These are phyloP conservation scores for Philhelius pedissequus DNA, from an alignment of 2,888 invertebrate species.

Conservation along the genomic window DNA sequence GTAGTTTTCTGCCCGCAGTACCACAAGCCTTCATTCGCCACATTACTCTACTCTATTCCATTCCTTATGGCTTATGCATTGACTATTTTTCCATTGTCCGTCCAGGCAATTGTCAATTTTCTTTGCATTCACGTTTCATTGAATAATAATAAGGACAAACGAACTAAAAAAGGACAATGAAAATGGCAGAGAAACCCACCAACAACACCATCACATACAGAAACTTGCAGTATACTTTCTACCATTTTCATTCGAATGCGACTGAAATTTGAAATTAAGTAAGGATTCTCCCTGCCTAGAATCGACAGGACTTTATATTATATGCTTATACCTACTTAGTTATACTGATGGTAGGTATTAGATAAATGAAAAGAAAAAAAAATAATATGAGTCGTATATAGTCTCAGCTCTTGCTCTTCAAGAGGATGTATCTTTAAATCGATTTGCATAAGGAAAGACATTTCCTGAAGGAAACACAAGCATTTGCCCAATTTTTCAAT, in stretches of 20 bases:
- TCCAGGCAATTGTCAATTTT: constrained; percentile 45
- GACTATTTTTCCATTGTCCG: constrained; percentile 40
- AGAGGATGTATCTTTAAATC: not conserved
- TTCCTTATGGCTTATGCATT: not conserved
- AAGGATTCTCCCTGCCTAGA: not conserved
- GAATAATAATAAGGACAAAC: constrained; percentile 55
- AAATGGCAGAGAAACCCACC: not conserved
- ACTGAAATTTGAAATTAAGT: not conserved
- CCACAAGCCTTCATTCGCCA: constrained; percentile 22
- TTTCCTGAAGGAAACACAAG: constrained; percentile 3
- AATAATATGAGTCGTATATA: not conserved
- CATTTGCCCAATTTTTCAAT: constrained; percentile 15
- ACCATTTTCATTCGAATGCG: not conserved
- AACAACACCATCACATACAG: not conserved
- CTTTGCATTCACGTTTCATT: constrained; percentile 40
- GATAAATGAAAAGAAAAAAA: not conserved
- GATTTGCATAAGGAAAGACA: constrained; percentile 31
- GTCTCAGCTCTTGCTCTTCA: not conserved
- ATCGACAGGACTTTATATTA: not conserved
- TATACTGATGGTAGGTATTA: not conserved
- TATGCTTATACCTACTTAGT: not conserved
- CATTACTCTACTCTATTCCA: too few species aligned
- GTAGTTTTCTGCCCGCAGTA: constrained; percentile 9
- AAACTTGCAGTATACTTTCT: not conserved
- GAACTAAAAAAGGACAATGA: not conserved